Conservation (phyloP, 2,797 vertebrate species). For the Falco naumanni region DNA sequence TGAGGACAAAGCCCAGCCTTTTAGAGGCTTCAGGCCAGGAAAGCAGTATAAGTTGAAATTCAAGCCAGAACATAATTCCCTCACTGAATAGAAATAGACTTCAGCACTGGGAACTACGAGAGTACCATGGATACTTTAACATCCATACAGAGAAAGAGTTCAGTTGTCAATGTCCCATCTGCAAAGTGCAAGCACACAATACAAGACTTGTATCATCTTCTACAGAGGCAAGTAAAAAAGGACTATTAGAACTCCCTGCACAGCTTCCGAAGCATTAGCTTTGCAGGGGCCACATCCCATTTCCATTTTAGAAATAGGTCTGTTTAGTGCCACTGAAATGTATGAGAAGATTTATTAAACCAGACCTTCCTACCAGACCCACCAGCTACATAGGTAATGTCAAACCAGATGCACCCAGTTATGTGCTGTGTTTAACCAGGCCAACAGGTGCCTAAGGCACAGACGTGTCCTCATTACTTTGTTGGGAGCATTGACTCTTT, state of each 20-base stretch:
- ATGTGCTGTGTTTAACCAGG: conserved; percentile 4
- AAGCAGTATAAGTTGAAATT: conserved; percentile 15
- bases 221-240: not conserved
- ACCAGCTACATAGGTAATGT: not conserved
- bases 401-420: not conserved
- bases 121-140: not conserved
- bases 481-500: not conserved
- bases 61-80: conserved; percentile 41
- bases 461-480: not conserved
- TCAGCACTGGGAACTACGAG: not conserved
- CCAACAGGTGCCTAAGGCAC: conserved; percentile 58
- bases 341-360: not conserved
- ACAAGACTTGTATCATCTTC: not conserved
- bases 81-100: conserved; percentile 2
- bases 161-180: not conserved
- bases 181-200: not conserved
- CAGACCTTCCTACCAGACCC: not conserved
- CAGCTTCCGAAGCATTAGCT: not conserved
- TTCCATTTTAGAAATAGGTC: not conserved
- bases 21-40: conserved; percentile 32
- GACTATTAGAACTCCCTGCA: not conserved
- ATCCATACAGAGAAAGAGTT: not conserved
- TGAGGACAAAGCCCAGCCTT: conserved; percentile 39
- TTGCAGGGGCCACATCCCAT: not conserved
- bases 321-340: not conserved